These are phyloP conservation scores for Heterotis niloticus DNA, from an alignment of 2,113 vertebrate genomes.

Conservation along the genomic window DNA sequence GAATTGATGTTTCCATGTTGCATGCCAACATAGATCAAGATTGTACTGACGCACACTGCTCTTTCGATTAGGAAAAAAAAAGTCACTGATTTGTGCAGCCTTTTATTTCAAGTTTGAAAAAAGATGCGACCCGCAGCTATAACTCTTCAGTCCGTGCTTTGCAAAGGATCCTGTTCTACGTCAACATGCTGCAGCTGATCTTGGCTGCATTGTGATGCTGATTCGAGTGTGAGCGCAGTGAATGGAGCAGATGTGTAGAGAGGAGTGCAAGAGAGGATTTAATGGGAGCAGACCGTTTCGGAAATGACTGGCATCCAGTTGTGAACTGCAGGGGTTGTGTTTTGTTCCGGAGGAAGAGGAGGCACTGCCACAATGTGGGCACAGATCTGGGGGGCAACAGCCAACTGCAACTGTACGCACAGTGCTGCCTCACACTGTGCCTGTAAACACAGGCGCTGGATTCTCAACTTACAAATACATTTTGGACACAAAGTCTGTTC, in stretches of 20 bases:
- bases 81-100: not conserved
- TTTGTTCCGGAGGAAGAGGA: not conserved
- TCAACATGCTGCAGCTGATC: constrained; percentile 1
- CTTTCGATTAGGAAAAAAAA: not conserved
- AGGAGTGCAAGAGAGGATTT: not conserved
- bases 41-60: not conserved
- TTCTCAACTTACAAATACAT: too few species aligned
- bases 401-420: too few species aligned
- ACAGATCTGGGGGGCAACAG: too few species aligned
- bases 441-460: too few species aligned
- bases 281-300: not conserved
- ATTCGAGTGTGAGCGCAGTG: not conserved
- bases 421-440: too few species aligned
- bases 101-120: too few species aligned
- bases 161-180: not conserved
- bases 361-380: too few species aligned
- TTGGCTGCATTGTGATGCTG: not conserved
- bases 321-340: not conserved
- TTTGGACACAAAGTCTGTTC: too few species aligned
- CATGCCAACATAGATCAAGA: not conserved
- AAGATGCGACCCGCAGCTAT: too few species aligned
- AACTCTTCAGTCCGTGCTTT: not conserved
- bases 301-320: constrained; percentile 4
- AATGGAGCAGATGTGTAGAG: not conserved
- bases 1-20: not conserved